Base-by-base conservation (phyloP, 2,113 vertebrate genomes). In the Pelvicachromis taeniatus region DNA sequence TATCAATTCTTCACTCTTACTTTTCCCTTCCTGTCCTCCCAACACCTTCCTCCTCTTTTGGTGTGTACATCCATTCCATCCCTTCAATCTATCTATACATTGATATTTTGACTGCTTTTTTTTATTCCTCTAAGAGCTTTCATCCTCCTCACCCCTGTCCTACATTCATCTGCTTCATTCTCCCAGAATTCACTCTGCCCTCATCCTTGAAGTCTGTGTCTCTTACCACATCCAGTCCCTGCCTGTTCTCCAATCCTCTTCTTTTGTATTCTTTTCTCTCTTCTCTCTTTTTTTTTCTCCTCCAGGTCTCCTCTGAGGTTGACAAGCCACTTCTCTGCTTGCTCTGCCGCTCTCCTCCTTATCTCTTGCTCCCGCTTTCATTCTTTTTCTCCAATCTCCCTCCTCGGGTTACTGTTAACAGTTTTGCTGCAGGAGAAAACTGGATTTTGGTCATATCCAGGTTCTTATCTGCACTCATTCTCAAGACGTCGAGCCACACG, bases 161-260 rank as follows among this genome's bases (percentile, higher is more conserved):
- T 59, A 79, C 70, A 86, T 85, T 81, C 84, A 89, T 87, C 87
- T 86, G 84, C 38, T 52, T 85, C 82, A 80, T 40, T 83, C 68
- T 81, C 52, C 55, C 63, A 68, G 35, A 65, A 58, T 75, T 85
- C 81, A 65, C 83, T 78, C 54, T 81, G 56, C 70, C 58, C 52
- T 81, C 54, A 90, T 85, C 65, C 79, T 81, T 85, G 77, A 91
- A 80, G 77, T 81, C 40, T 79, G 55, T 78, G 31, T 61, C 59
- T 83, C 75, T 54, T 54, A 61, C 38, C 55, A 26, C 75, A 61
- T 90, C 11, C 38, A 79, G 50, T 45, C 53, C 19, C 81, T 73
- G 65, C 53, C 38, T 61, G 19, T 80, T 90, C 45, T 68, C 63
- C 75, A 52, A 31, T 83, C 40, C 53, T 78, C 65, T 23, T n/a